These are phyloP conservation scores for Diachasma alloeum DNA, from an alignment of 1,140 invertebrate genomes.

Conservation along the genomic window DNA sequence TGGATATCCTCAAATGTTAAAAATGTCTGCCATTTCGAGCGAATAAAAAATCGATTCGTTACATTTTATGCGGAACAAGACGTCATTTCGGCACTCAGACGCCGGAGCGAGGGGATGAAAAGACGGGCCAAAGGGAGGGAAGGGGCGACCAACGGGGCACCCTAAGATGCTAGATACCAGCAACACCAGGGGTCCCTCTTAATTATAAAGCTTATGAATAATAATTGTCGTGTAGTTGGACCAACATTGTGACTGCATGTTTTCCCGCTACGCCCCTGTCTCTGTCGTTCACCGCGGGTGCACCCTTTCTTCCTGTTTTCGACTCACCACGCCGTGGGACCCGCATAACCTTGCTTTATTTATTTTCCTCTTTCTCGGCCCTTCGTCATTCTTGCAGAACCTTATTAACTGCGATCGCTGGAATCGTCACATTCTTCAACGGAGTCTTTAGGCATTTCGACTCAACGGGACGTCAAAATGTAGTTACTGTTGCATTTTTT, in stretches of 20 bases:
- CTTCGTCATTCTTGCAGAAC: not conserved
- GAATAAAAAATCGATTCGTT: not conserved
- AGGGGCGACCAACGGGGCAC: conserved; percentile 32
- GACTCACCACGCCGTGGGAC: conserved; percentile 34
- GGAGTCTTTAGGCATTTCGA: not conserved
- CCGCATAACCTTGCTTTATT: conserved; percentile 32
- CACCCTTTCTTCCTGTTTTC: conserved; percentile 49
- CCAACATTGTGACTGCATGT: conserved; percentile 58
- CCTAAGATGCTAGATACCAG: conserved; percentile 46
- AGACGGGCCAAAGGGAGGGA: not conserved
- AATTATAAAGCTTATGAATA: conserved; percentile 62
- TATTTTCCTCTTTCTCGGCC: not conserved
- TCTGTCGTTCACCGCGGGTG: conserved; percentile 49
- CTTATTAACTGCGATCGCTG: conserved; percentile 3
- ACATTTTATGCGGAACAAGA: not conserved
- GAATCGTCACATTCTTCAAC: not conserved
- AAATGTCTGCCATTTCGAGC: too few species aligned
- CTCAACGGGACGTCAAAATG: not conserved
- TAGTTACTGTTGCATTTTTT: not conserved
- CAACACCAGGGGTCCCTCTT: conserved; percentile 43
- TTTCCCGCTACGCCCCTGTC: conserved; percentile 54
- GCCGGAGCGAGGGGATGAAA: not conserved
- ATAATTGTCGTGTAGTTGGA: conserved; percentile 63
- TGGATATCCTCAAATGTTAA: too few species aligned
- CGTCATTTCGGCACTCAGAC: not conserved